These are phyloP conservation scores for Drosophila serrata DNA, from an alignment of 1,140 invertebrate species.

Conservation along the genomic window DNA sequence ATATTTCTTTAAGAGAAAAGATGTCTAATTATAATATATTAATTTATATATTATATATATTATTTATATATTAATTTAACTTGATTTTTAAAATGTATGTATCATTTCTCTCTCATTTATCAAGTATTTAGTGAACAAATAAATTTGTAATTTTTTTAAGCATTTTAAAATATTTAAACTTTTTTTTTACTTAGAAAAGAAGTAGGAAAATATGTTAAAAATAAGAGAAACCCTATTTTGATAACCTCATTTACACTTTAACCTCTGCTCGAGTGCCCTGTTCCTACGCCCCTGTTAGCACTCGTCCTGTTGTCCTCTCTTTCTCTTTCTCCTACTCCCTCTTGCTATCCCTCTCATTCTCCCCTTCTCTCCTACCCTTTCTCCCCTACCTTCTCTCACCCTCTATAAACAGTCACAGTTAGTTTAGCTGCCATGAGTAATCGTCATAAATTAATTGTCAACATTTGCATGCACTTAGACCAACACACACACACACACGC, in stretches of 20 bases:
- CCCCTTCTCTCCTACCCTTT: neutral
- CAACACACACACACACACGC: constrained; percentile 45
- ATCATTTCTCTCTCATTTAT: no score
- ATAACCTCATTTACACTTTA: constrained; percentile 8
- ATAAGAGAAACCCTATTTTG: neutral
- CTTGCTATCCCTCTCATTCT: neutral
- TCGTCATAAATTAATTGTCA: constrained; percentile 84
- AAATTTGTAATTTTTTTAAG: no score
- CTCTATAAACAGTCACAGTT: constrained; percentile 64
- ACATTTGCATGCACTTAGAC: constrained; percentile 81
- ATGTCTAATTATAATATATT: no score
- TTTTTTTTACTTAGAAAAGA: neutral
- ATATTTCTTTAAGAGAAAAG: no score
- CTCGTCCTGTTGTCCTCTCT: neutral
- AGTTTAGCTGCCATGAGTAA: constrained; percentile 83
- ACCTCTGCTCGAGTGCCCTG: neutral
- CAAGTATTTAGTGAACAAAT: no score
- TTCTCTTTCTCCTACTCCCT: neutral
- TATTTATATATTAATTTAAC: neutral
- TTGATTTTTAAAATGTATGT: no score
- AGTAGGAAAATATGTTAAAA: no score
- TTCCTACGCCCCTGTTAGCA: no score
- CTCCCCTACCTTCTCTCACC: neutral
- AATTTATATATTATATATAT: no score
- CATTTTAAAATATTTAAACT: no score